Base-by-base conservation (phyloP, 2,113 vertebrate species). In the Heterotilapia buettikoferi region DNA sequence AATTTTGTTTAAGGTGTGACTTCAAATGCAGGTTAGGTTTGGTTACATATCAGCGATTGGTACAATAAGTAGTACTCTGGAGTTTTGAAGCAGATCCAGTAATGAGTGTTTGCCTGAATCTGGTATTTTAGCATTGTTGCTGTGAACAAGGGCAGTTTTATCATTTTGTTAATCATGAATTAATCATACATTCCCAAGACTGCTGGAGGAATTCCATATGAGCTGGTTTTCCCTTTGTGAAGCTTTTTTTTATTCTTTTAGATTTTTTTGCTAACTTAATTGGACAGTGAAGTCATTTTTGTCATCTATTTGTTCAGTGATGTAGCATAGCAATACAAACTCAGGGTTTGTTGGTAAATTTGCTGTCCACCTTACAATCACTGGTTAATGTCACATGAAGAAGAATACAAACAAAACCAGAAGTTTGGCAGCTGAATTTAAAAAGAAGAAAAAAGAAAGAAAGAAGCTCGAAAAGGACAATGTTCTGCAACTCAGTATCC, bases 81-180 rank as follows among this genome's bases (percentile, higher is more conserved):
- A 40, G 12, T 21, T 68, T 2, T 68, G 63, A 40, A 68, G 63
- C 63, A 40, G 0, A 40, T 68, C n/a, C n/a, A 68, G n/a, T 68
- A 24, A 21, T 7, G n/a, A 68, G 63, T 68, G 36, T 68, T 68
- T 14, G 63, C 7, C 63, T 68, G 63, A 14, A 68, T 68, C n/a
- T 40, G 63, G 63, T 68, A 6, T 68, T 68, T 68, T 24, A 68
- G n/a, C 21, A 40, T 68, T 68, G 63, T 24, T 68, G 7, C 7
- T 68, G 63, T 68, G 36, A 40, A 68, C 36, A 24, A 68, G 0
- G 63, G 63, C 63, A 68, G 33, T 68, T 40, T 68, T 68, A 71
- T 71, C n/a, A 9, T 43, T 9, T 71, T 43, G 66, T 71, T 71
- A 24, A 71, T 43, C 66, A 71, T 71, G 66, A 71, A 71, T 71